Evolutionary conservation across 64 coral and sea anemone species (phyloP).

Genomic region (Actinia equina): DNA sequence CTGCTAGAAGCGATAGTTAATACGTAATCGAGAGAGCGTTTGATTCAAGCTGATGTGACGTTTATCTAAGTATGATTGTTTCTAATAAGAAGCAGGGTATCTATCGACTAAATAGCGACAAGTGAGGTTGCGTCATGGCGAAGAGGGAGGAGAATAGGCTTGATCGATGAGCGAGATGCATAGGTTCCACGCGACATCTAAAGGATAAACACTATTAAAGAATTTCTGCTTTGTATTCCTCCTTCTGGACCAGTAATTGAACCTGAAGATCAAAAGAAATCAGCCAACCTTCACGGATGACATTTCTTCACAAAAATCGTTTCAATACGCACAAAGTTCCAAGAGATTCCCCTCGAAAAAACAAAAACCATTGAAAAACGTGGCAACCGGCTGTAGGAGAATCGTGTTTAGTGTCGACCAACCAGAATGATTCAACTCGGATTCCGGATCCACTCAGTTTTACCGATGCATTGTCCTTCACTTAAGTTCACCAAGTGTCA

Average conservation of each 20-base stretch:
- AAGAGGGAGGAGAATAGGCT: neutral
- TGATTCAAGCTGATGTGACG: neutral
- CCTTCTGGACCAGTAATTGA: neutral
- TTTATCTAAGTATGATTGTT: neutral
- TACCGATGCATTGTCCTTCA: slow-evolving; percentile 22
- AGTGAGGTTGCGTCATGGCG: neutral
- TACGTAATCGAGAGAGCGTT: neutral
- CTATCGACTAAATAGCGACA: neutral
- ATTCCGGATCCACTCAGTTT: slow-evolving; percentile 22
- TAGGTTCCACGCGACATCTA: neutral
- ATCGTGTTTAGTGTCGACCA: slow-evolving; percentile 1
- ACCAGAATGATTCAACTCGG: neutral
- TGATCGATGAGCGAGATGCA: neutral
- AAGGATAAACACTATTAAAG: neutral
- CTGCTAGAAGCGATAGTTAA: neutral
- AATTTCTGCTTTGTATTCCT: neutral
- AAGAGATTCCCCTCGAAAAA: neutral
- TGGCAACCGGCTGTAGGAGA: slow-evolving; percentile 11
- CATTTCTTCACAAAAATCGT: neutral
- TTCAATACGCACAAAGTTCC: neutral
- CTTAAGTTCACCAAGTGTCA: slow-evolving; percentile 19
- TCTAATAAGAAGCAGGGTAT: neutral
- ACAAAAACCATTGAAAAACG: neutral
- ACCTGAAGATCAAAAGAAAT: neutral
- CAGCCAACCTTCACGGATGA: neutral